A percentile compares a stretch with the other conserved stretches of the same genome.
These are phyloP conservation scores for Entomyzon cyanotis DNA, from an alignment of 2,113 vertebrate species.

Conservation along the genomic window DNA sequence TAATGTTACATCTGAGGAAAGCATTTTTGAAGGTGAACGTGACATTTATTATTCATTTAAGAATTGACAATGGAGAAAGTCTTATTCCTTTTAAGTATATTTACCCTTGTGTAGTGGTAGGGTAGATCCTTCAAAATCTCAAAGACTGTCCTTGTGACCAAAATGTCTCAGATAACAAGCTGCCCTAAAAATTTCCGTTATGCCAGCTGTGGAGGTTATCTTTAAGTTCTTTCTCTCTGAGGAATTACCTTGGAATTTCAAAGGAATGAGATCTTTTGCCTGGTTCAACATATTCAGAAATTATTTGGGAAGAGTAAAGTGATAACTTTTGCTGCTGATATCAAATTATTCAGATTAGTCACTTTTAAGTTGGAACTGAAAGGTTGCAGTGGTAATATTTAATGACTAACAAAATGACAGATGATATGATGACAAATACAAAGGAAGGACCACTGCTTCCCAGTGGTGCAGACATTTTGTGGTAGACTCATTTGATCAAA, in stretches of 20 bases:
- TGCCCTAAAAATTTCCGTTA: background rate
- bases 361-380: background rate
- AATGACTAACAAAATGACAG: background rate
- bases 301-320: background rate
- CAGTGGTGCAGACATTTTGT: background rate
- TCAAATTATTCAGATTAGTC: background rate
- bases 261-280: background rate
- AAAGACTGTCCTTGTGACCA: background rate
- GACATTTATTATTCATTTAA: constrained; percentile 25
- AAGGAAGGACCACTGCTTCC: background rate
- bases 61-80: background rate
- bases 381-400: background rate
- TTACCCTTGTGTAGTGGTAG: background rate
- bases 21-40: background rate
- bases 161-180: background rate
- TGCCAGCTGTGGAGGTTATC: background rate
- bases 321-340: background rate
- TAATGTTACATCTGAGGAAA: background rate
- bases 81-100: background rate
- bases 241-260: background rate
- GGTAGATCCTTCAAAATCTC: background rate
- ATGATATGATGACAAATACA: background rate
- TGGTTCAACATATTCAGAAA: background rate
- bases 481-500: background rate
- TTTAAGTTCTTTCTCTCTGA: background rate